Percentiles rank a stretch among this genome's conserved stretches.
phyloP scores from a whole-genome alignment of 1,140 invertebrate genomes.

The Pseudachorutes palmiensis region DNA sequence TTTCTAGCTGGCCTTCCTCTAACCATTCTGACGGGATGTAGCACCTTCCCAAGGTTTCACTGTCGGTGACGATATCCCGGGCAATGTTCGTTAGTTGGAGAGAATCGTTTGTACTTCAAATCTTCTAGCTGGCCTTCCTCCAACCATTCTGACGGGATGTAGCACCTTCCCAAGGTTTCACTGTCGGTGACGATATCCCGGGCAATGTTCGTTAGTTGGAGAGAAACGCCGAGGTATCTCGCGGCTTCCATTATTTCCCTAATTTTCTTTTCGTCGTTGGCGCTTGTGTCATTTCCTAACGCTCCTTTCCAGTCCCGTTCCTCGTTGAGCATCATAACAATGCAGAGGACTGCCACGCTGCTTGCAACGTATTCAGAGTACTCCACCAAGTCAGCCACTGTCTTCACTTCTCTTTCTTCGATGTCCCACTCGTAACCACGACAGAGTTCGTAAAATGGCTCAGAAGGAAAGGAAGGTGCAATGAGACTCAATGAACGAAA shows the following conservation, averaged over 20 bases:
- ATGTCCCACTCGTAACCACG: slow-evolving; percentile 1
- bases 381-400: background rate
- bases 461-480: background rate
- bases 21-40: background rate
- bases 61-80: background rate
- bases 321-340: background rate
- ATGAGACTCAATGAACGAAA: background rate
- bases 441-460: slow-evolving; percentile 5
- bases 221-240: background rate
- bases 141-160: background rate
- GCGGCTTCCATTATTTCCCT: background rate
- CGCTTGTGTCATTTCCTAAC: background rate
- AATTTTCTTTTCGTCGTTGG: background rate
- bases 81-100: background rate
- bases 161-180: background rate
- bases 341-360: slow-evolving; percentile 4
- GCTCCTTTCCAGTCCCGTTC: background rate
- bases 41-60: background rate
- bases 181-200: slow-evolving; percentile 5
- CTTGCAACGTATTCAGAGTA: background rate
- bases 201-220: slow-evolving; percentile 1
- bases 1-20: background rate
- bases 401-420: background rate
- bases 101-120: background rate
- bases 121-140: background rate